These are phyloP conservation scores for Ivindomyrus marchei DNA, from an alignment of 2,113 vertebrate species.

Conservation along the genomic window DNA sequence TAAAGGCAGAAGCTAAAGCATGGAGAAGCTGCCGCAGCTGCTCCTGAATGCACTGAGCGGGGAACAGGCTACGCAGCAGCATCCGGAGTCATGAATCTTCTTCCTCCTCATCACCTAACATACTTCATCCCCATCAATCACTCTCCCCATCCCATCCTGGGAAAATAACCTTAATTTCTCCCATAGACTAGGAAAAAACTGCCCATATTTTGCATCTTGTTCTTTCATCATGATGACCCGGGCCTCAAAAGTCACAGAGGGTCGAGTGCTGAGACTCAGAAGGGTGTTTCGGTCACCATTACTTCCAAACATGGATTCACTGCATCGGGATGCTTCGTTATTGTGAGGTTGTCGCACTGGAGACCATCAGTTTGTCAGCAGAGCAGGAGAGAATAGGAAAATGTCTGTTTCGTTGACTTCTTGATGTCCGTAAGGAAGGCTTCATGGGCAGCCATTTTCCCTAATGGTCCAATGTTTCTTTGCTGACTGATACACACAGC, in stretches of 20 bases:
- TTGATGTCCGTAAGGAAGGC: not conserved
- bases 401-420: not conserved
- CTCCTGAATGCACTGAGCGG: conserved; percentile 18
- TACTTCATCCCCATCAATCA: not conserved
- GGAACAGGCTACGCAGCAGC: not conserved
- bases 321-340: not conserved
- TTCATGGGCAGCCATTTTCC: not conserved
- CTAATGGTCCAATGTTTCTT: not conserved
- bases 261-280: not conserved
- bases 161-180: not conserved
- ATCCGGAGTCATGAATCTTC: not conserved
- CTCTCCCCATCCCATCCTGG: not conserved
- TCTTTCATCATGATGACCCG: not conserved
- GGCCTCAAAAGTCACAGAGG: not conserved
- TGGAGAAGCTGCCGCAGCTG: conserved; percentile 27
- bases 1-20: conserved; percentile 37
- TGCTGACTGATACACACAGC: not conserved
- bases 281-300: not conserved
- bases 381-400: not conserved
- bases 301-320: not conserved
- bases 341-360: not conserved
- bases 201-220: not conserved
- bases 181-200: not conserved
- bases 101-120: not conserved
- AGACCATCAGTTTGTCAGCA: not conserved